Conservation (phyloP, 2,113 vertebrate genomes). For the Neogale vison region DNA sequence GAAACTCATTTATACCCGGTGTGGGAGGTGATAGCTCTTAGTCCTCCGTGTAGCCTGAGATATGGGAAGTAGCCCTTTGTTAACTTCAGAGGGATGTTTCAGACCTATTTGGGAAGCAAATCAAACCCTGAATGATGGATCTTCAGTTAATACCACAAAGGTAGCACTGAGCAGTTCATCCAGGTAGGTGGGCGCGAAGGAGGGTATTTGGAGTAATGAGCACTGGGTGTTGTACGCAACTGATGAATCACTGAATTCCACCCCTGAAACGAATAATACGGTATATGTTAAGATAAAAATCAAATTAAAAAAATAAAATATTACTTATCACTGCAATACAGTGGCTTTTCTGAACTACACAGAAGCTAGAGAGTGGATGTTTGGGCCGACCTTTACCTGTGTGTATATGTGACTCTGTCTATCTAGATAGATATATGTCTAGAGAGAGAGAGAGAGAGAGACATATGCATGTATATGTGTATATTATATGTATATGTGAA, state of each 20-base stretch:
- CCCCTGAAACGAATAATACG: not conserved
- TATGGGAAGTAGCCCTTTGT: not conserved
- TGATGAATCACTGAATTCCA: not conserved
- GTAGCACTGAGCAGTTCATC: not conserved
- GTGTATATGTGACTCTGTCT: not conserved
- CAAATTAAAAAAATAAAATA: not conserved
- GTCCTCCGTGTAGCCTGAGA: not conserved
- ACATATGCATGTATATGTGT: not conserved
- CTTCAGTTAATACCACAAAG: not conserved
- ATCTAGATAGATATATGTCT: not conserved
- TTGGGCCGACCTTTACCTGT: not conserved
- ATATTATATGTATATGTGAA: not conserved
- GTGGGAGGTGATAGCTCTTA: fast-evolving
- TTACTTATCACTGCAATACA: fast-evolving
- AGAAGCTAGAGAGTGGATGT: no score
- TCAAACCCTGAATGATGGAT: not conserved
- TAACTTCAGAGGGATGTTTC: not conserved
- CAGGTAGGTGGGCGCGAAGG: not conserved
- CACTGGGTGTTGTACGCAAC: not conserved
- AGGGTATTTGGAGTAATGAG: not conserved
- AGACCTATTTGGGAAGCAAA: not conserved
- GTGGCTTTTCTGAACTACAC: not conserved
- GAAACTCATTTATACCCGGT: not conserved
- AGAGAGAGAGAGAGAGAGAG: not conserved
- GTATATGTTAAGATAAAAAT: not conserved